Evolutionary conservation across 2,113 vertebrate species (phyloP).

Genomic region (Cephalopholis sonnerati): DNA sequence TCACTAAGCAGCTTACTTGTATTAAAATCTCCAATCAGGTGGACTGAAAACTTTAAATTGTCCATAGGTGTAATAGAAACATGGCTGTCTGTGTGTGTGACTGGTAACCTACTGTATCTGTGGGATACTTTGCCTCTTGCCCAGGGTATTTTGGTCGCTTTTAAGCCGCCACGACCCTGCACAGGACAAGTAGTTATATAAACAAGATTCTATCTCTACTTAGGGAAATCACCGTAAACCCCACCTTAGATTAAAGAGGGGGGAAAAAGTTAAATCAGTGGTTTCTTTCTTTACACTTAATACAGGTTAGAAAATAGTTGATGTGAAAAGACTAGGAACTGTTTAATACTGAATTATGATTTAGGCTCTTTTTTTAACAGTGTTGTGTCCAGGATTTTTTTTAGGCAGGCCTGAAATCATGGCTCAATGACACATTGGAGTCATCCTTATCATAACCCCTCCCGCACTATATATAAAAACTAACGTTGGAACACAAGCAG

Average conservation of each 20-base stretch:
- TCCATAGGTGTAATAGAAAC: not conserved
- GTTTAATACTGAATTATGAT: too few relatives aligned
- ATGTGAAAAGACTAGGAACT: too few relatives aligned
- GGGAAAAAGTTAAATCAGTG: not conserved
- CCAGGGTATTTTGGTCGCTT: not conserved
- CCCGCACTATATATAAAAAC: too few relatives aligned
- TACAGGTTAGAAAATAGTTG: too few relatives aligned
- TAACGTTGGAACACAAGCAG: too few relatives aligned
- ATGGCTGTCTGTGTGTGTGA: not conserved
- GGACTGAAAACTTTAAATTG: not conserved
- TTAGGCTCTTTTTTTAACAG: too few relatives aligned
- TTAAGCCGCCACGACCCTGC: not conserved
- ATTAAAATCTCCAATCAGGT: not conserved
- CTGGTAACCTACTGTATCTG: not conserved
- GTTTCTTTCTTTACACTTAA: too few relatives aligned
- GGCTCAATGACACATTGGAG: too few relatives aligned
- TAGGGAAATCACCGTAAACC: not conserved
- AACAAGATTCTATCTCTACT: not conserved
- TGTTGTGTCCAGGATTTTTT: too few relatives aligned
- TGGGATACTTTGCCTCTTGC: not conserved
- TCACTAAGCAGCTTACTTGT: not conserved
- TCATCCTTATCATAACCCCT: too few relatives aligned
- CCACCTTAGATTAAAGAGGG: not conserved
- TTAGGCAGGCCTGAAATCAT: too few relatives aligned
- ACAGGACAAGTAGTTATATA: not conserved